phyloP scores from a whole-genome alignment of 2,113 vertebrate species.

The Eidolon helvum region DNA sequence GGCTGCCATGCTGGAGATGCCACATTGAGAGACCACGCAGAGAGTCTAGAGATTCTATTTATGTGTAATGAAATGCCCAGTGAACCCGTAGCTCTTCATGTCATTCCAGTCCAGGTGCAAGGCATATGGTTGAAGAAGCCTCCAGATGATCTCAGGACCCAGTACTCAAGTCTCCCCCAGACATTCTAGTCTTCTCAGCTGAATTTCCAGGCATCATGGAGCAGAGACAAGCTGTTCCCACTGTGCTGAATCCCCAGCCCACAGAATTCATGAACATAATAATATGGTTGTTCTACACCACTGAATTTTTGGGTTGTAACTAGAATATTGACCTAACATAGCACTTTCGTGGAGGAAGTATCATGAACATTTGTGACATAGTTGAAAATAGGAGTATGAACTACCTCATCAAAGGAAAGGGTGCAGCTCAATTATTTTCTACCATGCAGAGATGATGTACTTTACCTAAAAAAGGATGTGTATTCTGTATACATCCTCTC shows the following conservation, averaged over 20 bases:
- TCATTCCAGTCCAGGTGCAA: fast-evolving
- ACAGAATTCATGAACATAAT: neutral
- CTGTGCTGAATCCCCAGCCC: neutral
- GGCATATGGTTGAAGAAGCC: neutral
- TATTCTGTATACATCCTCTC: neutral
- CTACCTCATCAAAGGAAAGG: neutral
- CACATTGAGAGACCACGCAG: neutral
- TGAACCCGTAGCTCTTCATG: neutral
- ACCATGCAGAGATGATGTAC: neutral
- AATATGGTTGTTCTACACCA: neutral
- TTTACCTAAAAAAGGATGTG: neutral
- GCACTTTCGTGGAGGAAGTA: neutral
- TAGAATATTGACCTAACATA: neutral
- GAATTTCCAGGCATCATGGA: neutral
- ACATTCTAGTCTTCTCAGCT: neutral
- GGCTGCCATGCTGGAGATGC: neutral
- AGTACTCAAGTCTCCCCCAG: neutral
- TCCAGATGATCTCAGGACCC: neutral
- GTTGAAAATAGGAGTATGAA: neutral
- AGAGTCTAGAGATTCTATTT: neutral
- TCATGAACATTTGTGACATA: neutral
- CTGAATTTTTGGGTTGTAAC: neutral
- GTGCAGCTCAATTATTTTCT: neutral
- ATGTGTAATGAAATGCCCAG: neutral
- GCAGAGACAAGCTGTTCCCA: neutral